A percentile compares a stretch with the other conserved stretches of the same genome.
Conservation (phyloP, 1,140 invertebrate species). For the Zaprionus ornatus region DNA sequence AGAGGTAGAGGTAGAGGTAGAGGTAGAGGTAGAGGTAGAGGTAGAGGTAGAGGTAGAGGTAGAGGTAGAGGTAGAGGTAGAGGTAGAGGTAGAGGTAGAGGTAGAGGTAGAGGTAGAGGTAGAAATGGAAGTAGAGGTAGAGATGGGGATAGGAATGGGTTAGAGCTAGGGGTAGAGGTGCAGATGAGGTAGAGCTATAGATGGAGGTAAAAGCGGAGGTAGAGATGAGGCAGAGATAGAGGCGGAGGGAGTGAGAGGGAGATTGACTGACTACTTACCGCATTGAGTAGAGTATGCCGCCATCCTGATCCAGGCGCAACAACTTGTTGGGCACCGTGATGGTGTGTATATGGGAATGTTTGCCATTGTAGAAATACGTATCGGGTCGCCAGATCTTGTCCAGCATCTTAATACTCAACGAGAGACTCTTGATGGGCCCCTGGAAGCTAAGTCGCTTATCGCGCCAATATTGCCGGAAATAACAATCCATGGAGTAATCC, state of each 20-base stretch:
- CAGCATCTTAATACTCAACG: conserved; percentile 95
- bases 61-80: too few species aligned
- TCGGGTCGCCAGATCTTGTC: conserved; percentile 98
- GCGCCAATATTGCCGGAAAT: conserved; percentile 96
- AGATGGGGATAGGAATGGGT: too few species aligned
- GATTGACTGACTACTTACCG: conserved; percentile 86
- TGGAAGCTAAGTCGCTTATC: conserved; percentile 92
- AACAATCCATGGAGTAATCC: conserved; percentile 99
- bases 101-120: too few species aligned
- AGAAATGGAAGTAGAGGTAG: neutral
- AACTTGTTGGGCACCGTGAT: conserved; percentile 98
- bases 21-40: neutral
- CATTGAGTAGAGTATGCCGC: conserved; percentile 97
- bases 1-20: neutral
- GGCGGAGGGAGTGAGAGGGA: neutral
- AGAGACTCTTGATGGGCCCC: conserved; percentile 91
- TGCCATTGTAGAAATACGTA: conserved; percentile 97
- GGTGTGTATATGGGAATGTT: conserved; percentile 96
- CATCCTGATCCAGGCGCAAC: conserved; percentile 93
- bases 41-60: neutral
- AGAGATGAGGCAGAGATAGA: neutral
- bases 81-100: too few species aligned
- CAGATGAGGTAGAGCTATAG: neutral
- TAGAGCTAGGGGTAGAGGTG: neutral
- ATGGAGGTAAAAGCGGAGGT: too few species aligned